A percentile compares a stretch with the other conserved stretches of the same genome.
These are phyloP conservation scores for Mallotus villosus DNA, from an alignment of 2,797 vertebrate genomes.

Conservation along the genomic window DNA sequence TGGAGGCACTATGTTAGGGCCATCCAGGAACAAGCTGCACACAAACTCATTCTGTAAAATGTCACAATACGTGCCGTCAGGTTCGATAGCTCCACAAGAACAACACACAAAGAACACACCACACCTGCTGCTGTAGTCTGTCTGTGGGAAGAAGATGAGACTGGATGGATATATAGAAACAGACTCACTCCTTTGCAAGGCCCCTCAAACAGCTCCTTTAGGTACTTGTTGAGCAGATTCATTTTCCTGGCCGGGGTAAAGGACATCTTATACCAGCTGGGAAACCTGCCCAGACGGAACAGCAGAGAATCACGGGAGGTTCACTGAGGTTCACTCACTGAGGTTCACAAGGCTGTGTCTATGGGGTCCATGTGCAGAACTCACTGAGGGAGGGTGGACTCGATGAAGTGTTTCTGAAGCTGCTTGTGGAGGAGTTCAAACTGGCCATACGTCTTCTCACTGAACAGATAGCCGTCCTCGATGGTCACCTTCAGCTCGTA, in stretches of 20 bases:
- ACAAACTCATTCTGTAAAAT: slow-evolving; percentile 81
- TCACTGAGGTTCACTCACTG: no score
- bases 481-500: slow-evolving; percentile 78
- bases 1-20: slow-evolving; percentile 54
- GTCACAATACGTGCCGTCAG: background rate
- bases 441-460: slow-evolving; percentile 77
- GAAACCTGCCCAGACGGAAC: slow-evolving; percentile 74
- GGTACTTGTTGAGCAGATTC: slow-evolving; percentile 79
- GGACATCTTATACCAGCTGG: slow-evolving; percentile 75
- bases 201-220: slow-evolving; percentile 80
- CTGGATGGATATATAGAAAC: background rate
- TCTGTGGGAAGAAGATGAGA: background rate
- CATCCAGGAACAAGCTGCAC: slow-evolving; percentile 82
- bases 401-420: slow-evolving; percentile 80
- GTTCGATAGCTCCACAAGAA: background rate
- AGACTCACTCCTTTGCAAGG: slow-evolving; percentile 72
- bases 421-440: slow-evolving; percentile 81
- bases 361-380: slow-evolving; percentile 30
- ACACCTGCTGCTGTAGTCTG: background rate
- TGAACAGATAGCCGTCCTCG: slow-evolving; percentile 69
- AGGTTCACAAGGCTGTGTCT: no score
- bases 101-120: background rate
- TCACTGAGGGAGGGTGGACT: slow-evolving; percentile 81
- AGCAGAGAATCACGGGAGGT: background rate
- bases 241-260: slow-evolving; percentile 71